Percentiles rank a stretch among this genome's conserved stretches.
Conservation (phyloP, 1,140 invertebrate genomes). For the Ptiloglossa arizonensis region DNA sequence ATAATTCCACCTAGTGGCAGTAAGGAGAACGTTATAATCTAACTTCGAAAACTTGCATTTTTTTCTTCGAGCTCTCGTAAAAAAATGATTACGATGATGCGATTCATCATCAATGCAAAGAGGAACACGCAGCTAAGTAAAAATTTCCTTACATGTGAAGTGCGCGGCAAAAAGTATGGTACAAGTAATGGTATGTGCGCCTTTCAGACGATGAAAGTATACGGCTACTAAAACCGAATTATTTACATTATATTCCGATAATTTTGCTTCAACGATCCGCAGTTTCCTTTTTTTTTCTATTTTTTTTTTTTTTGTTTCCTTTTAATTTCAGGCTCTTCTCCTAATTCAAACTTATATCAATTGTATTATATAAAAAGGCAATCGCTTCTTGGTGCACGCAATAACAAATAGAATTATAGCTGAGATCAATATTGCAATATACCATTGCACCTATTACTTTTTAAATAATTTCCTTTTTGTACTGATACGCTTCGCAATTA, state of each 20-base stretch:
- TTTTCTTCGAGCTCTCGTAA: conserved; percentile 43
- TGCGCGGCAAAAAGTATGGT: conserved; percentile 55
- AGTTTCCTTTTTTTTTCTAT: not conserved
- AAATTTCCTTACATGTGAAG: conserved; percentile 41
- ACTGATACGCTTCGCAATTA: conserved; percentile 33
- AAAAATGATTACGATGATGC: conserved; percentile 62
- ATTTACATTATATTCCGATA: conserved; percentile 57
- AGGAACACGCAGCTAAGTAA: conserved; percentile 54
- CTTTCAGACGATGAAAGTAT: conserved; percentile 43
- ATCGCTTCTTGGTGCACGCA: conserved; percentile 39
- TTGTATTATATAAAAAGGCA: conserved; percentile 44
- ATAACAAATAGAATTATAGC: conserved; percentile 50
- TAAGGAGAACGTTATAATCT: conserved; percentile 68
- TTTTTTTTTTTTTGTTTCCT: not conserved
- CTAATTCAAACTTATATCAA: conserved; percentile 36
- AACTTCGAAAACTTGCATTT: conserved; percentile 46
- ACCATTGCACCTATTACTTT: conserved; percentile 15
- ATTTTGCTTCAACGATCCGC: conserved; percentile 51
- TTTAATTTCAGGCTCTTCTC: conserved; percentile 9
- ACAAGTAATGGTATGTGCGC: conserved; percentile 52
- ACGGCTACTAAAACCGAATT: conserved; percentile 48
- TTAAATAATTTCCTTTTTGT: conserved; percentile 28
- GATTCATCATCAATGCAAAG: conserved; percentile 33
- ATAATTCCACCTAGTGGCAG: conserved; percentile 70
- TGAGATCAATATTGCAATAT: conserved; percentile 53